Conservation (phyloP, 2,888 invertebrate genomes). For the Sturmia bella region DNA sequence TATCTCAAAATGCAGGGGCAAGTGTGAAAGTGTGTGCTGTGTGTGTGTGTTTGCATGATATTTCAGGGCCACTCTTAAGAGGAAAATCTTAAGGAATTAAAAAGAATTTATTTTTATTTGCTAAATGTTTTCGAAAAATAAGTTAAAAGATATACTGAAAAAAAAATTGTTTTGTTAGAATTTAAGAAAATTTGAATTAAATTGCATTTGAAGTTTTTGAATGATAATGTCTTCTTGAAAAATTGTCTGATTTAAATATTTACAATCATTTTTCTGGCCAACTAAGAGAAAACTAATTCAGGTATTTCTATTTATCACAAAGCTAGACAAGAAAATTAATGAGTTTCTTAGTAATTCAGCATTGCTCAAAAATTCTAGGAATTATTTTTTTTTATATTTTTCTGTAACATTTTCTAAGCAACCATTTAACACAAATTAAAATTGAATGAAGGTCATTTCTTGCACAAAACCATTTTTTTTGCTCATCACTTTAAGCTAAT, state of each 20-base stretch:
- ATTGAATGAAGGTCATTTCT: neutral
- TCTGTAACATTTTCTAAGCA: neutral
- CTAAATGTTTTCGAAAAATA: neutral
- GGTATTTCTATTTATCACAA: neutral
- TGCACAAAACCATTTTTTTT: neutral
- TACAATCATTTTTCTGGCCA: no score
- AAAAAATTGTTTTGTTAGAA: neutral
- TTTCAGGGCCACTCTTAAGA: slow-evolving; percentile 26
- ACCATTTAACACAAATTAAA: slow-evolving; percentile 1
- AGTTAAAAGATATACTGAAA: slow-evolving; percentile 19
- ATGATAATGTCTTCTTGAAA: no score
- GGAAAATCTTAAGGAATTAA: neutral
- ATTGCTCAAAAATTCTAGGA: neutral
- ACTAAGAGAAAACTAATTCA: no score
- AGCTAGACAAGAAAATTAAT: neutral
- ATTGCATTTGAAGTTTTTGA: no score
- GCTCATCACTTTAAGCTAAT: neutral
- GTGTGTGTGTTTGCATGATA: neutral
- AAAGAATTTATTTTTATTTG: neutral
- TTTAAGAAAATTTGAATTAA: neutral
- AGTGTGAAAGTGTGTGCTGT: neutral
- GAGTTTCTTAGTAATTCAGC: no score
- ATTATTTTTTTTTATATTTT: neutral
- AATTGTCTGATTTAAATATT: no score
- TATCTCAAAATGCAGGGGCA: neutral